Evolutionary conservation across 2,797 vertebrate species (phyloP).

Genomic region (Crenichthys baileyi): DNA sequence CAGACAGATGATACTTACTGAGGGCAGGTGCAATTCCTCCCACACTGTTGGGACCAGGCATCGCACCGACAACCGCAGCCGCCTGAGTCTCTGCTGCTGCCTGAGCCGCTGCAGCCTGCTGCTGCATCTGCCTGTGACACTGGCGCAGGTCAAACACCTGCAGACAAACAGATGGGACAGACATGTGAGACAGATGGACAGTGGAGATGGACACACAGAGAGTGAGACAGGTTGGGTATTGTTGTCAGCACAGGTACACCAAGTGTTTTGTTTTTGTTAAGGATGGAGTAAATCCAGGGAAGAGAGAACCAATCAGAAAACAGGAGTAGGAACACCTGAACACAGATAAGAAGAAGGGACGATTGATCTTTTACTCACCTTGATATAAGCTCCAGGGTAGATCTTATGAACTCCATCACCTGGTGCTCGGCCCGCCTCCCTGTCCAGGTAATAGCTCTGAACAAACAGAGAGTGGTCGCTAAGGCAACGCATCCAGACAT

Average conservation of each 20-base stretch:
- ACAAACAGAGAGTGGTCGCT: conserved; percentile 78
- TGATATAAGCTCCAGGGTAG: conserved; percentile 78
- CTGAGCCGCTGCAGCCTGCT: conserved; percentile 80
- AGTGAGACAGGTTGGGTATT: background rate
- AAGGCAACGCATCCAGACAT: conserved; percentile 81
- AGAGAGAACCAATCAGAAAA: background rate
- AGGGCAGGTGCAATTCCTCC: conserved; percentile 67
- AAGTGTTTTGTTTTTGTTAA: background rate
- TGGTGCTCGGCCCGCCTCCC: conserved; percentile 78
- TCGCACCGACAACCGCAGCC: conserved; percentile 71
- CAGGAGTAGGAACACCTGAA: background rate
- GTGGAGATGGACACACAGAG: background rate
- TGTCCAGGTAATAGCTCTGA: conserved; percentile 79
- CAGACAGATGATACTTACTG: conserved; percentile 61
- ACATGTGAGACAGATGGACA: background rate
- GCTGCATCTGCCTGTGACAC: conserved; percentile 86
- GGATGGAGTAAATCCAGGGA: background rate
- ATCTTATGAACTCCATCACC: conserved; percentile 83
- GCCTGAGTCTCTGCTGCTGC: conserved; percentile 74
- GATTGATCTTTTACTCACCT: conserved; percentile 51
- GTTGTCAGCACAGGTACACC: background rate
- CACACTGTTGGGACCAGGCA: conserved; percentile 69
- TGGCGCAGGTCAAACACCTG: conserved; percentile 82
- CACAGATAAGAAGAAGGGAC: background rate
- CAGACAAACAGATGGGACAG: conserved; percentile 3